Percentiles rank a stretch among this genome's conserved stretches.
Evolutionary conservation across 2,797 vertebrate genomes (phyloP).

Genomic region (Ficedula albicollis): DNA sequence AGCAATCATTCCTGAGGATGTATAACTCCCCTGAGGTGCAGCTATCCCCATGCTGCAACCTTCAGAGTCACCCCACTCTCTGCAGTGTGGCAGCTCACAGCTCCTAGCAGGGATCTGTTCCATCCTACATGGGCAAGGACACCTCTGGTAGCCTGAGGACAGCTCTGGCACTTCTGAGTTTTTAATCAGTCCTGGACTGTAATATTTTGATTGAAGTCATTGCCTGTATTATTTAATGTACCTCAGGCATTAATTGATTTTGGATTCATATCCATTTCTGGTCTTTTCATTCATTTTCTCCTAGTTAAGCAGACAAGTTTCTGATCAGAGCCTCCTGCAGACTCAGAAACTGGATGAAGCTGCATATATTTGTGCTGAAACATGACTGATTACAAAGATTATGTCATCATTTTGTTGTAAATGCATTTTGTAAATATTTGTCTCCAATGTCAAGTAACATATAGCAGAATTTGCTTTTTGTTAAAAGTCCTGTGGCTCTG

Average conservation of each 20-base stretch:
- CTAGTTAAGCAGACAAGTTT: not conserved
- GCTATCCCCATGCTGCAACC: not conserved
- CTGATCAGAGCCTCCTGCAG: not conserved
- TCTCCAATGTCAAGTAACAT: not conserved
- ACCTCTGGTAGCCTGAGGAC: not conserved
- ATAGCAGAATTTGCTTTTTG: not conserved
- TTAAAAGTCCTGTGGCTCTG: not conserved
- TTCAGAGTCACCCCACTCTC: not conserved
- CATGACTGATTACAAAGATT: not conserved
- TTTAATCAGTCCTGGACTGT: not conserved
- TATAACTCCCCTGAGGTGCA: fast-evolving
- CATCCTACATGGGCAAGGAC: not conserved
- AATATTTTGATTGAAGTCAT: not conserved
- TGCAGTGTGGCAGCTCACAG: not conserved
- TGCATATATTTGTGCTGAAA: not conserved
- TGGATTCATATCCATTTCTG: not conserved
- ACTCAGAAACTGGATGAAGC: not conserved
- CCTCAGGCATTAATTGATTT: not conserved
- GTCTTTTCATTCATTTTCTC: not conserved
- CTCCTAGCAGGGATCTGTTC: not conserved
- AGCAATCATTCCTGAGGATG: not conserved
- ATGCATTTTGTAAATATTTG: not conserved
- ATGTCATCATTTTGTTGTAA: not conserved
- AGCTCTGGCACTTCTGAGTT: fast-evolving
- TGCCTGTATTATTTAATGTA: not conserved